Evolutionary conservation across 1,140 invertebrate species (phyloP).

Genomic region (Bradysia coprophila): DNA sequence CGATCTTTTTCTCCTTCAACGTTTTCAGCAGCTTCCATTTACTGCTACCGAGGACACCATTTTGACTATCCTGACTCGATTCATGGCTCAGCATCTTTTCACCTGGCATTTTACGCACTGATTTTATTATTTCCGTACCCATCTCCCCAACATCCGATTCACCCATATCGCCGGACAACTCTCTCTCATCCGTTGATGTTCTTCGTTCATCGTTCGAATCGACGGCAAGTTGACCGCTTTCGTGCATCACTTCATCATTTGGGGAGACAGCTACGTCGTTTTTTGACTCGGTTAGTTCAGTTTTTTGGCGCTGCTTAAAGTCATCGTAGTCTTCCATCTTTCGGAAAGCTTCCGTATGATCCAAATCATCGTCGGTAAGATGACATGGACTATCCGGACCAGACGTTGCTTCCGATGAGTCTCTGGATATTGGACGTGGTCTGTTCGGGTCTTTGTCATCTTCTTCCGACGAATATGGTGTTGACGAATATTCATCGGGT

Average conservation of each 20-base stretch:
- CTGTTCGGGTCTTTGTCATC: constrained; percentile 7
- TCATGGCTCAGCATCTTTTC: constrained; percentile 9
- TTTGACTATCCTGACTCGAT: constrained; percentile 9
- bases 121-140: too few species aligned
- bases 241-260: constrained; percentile 11
- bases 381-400: constrained; percentile 63
- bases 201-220: not conserved
- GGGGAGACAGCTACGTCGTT: not conserved
- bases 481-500: constrained; percentile 14
- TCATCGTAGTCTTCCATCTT: constrained; percentile 6
- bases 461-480: constrained; percentile 13
- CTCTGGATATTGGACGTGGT: constrained; percentile 2
- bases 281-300: constrained; percentile 4
- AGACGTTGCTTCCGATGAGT: constrained; percentile 65
- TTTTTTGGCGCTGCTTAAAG: constrained; percentile 5
- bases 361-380: not conserved
- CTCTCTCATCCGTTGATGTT: too few species aligned
- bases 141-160: too few species aligned
- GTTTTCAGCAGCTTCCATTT: constrained; percentile 83
- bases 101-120: not conserved
- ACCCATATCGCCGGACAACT: too few species aligned
- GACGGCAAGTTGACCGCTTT: constrained; percentile 14
- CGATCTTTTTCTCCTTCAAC: constrained; percentile 71
- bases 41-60: constrained; percentile 30
- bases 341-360: not conserved